Conservation (phyloP, 2,888 invertebrate genomes). For the Platypus cylindrus region DNA sequence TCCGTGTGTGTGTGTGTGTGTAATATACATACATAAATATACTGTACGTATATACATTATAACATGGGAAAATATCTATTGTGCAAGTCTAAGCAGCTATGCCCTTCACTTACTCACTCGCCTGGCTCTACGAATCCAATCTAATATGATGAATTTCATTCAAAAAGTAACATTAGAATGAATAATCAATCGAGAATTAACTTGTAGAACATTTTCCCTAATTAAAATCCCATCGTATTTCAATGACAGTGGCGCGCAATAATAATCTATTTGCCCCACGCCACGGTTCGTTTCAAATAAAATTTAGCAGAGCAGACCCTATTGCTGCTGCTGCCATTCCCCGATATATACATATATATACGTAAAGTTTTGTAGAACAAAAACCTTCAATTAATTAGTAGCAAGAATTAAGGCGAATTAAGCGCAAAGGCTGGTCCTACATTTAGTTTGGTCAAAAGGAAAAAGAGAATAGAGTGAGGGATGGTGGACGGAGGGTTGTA, state of each 20-base stretch:
- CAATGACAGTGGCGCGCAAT: background rate
- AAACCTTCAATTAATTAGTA: conserved; percentile 24
- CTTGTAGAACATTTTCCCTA: conserved; percentile 6
- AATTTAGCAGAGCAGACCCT: conserved; percentile 7
- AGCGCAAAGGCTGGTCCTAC: conserved; percentile 21
- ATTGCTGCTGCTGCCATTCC: no score
- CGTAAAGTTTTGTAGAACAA: conserved; percentile 16
- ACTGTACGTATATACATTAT: no score
- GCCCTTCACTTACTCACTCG: no score
- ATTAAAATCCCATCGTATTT: conserved; percentile 6
- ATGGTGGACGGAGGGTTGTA: no score
- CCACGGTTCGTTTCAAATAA: conserved; percentile 10
- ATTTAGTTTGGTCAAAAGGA: conserved; percentile 25
- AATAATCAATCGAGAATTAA: conserved; percentile 5
- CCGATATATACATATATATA: conserved; percentile 6
- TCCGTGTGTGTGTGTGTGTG: no score
- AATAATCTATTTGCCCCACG: conserved; percentile 10
- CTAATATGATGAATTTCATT: no score
- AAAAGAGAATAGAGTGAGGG: no score
- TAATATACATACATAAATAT: no score
- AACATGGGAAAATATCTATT: no score
- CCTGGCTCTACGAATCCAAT: no score
- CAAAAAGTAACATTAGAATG: no score
- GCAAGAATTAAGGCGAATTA: conserved; percentile 20
- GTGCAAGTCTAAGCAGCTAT: no score